Evolutionary conservation across 2,888 invertebrate genomes (phyloP).

Genomic region (Molorchus minor): DNA sequence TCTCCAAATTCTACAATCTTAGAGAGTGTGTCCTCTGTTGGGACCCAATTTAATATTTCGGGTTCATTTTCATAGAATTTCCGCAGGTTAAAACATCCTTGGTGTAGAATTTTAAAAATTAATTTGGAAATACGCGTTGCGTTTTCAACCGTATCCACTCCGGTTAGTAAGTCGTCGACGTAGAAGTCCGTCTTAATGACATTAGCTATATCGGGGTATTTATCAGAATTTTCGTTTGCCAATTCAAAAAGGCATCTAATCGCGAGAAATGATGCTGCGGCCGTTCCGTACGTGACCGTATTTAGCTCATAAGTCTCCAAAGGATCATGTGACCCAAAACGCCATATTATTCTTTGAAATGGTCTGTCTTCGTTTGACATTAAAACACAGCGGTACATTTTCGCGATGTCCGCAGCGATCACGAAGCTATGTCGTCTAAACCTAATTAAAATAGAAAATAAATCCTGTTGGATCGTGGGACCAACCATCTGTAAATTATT

Average conservation of each 20-base stretch:
- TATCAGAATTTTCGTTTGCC: conserved; percentile 9
- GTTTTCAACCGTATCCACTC: conserved; percentile 24
- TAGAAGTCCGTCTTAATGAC: conserved; percentile 21
- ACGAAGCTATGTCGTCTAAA: conserved; percentile 10
- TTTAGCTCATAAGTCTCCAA: conserved; percentile 6
- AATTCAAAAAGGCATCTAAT: conserved; percentile 10
- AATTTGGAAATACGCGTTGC: conserved; percentile 10
- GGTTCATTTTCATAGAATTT: conserved; percentile 4
- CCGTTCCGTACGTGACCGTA: conserved; percentile 2
- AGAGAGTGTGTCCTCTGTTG: not conserved
- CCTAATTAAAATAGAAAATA: conserved; percentile 10
- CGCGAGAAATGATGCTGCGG: conserved; percentile 2
- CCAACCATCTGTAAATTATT: conserved; percentile 19
- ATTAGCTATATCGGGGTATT: conserved; percentile 16
- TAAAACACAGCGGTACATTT: conserved; percentile 12
- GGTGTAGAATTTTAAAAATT: not conserved
- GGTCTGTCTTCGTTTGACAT: conserved; percentile 1
- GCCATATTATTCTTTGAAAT: conserved; percentile 11
- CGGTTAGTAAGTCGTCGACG: conserved; percentile 17
- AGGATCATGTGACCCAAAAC: not conserved
- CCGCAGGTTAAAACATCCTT: conserved; percentile 9
- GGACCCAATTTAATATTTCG: conserved; percentile 1
- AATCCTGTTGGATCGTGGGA: conserved; percentile 13
- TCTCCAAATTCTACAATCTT: conserved; percentile 5
- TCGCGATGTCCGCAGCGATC: conserved; percentile 4